These are phyloP conservation scores for Dolichoris vasculosae DNA, from an alignment of 1,140 invertebrate genomes.

Conservation along the genomic window DNA sequence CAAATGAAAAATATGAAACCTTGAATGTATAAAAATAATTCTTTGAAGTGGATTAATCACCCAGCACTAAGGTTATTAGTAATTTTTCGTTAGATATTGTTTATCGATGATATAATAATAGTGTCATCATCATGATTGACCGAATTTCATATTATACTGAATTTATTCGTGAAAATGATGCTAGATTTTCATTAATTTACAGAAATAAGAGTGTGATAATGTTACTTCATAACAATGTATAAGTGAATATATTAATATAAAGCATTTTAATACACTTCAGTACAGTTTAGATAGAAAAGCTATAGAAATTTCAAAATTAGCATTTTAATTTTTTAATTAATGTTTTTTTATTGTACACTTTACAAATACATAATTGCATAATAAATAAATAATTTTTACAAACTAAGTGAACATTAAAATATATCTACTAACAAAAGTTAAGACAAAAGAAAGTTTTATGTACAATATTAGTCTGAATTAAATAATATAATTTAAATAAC, in stretches of 20 bases:
- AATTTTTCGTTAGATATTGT: conserved; percentile 15
- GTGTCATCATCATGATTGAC: not conserved
- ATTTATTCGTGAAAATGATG: not conserved
- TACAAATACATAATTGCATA: too few relatives aligned
- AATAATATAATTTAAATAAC: too few relatives aligned
- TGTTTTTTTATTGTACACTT: too few relatives aligned
- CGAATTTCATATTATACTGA: conserved; percentile 14
- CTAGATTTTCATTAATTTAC: not conserved
- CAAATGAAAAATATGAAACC: not conserved
- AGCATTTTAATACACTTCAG: not conserved
- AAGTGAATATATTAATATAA: not conserved
- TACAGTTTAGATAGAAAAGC: not conserved
- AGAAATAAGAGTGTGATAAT: not conserved
- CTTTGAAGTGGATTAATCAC: conserved; percentile 31
- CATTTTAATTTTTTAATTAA: too few relatives aligned
- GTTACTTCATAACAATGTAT: not conserved
- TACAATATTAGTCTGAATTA: too few relatives aligned
- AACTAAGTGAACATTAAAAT: too few relatives aligned
- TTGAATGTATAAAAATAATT: conserved; percentile 25
- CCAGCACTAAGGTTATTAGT: not conserved
- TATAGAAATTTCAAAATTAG: too few relatives aligned
- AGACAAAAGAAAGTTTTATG: too few relatives aligned
- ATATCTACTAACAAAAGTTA: too few relatives aligned
- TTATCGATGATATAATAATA: conserved; percentile 10
- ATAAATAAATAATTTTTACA: too few relatives aligned